phyloP scores from a whole-genome alignment of 2,797 vertebrate species.

The Meriones psammophilus region DNA sequence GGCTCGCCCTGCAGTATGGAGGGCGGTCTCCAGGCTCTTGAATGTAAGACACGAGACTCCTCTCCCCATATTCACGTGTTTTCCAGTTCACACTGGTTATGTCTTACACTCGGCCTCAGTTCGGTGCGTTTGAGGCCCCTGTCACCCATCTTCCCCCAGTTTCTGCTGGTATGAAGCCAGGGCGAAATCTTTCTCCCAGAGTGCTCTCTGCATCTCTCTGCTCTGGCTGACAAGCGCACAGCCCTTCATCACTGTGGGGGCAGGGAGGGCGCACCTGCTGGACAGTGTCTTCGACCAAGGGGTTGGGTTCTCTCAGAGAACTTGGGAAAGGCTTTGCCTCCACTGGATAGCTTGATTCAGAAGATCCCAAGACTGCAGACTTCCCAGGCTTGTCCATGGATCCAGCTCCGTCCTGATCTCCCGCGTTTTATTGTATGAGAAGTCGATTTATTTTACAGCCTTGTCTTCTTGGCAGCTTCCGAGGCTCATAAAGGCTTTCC shows the following conservation, averaged over 20 bases:
- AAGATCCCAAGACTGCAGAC: background rate
- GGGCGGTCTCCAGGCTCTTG: background rate
- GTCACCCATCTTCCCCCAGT: rapidly evolving
- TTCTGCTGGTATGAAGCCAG: background rate
- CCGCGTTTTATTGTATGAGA: background rate
- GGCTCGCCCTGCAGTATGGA: background rate
- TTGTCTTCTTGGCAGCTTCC: background rate
- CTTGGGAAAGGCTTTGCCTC: background rate
- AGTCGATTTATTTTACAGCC: background rate
- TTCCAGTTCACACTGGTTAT: background rate
- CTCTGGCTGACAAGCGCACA: background rate
- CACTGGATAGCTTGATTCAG: background rate
- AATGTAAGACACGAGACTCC: background rate
- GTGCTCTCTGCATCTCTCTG: background rate
- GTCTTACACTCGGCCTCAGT: background rate
- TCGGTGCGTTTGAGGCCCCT: background rate
- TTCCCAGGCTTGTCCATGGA: background rate
- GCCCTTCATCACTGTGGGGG: background rate
- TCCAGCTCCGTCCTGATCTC: background rate
- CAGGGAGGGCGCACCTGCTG: background rate
- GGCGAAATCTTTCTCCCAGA: background rate
- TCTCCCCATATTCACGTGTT: background rate
- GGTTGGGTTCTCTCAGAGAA: background rate
- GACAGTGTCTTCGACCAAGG: background rate
- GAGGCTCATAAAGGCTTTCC: background rate